Base-by-base conservation (phyloP, 2,888 invertebrate genomes). In the Drosophila niveifrons region DNA sequence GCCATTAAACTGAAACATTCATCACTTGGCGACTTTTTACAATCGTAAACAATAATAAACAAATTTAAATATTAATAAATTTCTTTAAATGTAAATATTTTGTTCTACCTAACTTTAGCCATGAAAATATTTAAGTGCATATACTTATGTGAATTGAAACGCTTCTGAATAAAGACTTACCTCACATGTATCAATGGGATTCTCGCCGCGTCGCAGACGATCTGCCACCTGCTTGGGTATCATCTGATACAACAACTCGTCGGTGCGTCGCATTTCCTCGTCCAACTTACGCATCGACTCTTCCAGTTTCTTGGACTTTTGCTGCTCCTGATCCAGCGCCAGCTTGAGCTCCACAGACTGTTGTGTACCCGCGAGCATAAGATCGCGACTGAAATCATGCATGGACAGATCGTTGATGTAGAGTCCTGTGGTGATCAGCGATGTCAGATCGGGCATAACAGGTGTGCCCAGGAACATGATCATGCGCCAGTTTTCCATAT, bases 331-430 rank as follows among this genome's bases (percentile, higher is more conserved):
- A 92, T 99, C 99, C 43, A 99, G 93, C 0, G 99, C 98, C 76
- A 99, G 93, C 92, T 98, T 99, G 46, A 99, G 93, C 91, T 99
- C 99, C 0, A 99, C 98, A 0, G 98, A 98, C 91, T 99, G 99
- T 91, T 99, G 99, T 0, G 98, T 98, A 31, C 98, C 98, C 31
- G 98, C 98, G 87, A 99, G 93, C 95, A 99, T 98, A 43, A 98
- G 93, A 92, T 99, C 98, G 92, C 97, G 95, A 94, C 98, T 98
- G 79, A 98, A 99, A 91, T 99, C 99, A 90, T 99, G 99, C 96
- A 99, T 98, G n/a, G 98, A 98, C 56, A 99, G 94, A 93, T 99
- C 99, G 91, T 99, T 99, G 91, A 99, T 98, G 91, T 98, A 99
- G 0, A 99, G 94, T 0, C 99, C 98, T 0, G 98, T 97, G 48